Percentiles rank a stretch among this genome's conserved stretches.
Conservation (phyloP, 2,797 vertebrate species). For the Jordanella pulchra region DNA sequence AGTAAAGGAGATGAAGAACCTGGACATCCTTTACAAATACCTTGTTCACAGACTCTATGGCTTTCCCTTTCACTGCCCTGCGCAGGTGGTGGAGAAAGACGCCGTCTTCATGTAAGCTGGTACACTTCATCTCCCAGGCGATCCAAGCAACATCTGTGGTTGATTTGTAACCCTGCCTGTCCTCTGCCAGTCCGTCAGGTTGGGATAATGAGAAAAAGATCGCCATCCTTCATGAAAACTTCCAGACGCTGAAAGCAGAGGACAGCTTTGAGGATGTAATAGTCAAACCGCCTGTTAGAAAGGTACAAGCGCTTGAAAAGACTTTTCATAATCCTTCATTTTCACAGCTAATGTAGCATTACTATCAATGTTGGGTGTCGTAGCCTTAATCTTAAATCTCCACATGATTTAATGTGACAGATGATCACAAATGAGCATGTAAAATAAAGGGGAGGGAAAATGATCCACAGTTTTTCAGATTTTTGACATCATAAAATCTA, state of each 20-base stretch:
- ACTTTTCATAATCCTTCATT: not conserved
- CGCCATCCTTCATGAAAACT: slow-evolving; percentile 95
- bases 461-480: not conserved
- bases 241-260: slow-evolving; percentile 93
- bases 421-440: not conserved
- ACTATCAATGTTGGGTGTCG: too few species aligned
- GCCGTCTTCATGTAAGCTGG: slow-evolving; percentile 96
- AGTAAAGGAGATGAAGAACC: slow-evolving; percentile 98
- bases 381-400: not conserved
- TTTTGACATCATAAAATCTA: not conserved
- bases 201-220: slow-evolving; percentile 99
- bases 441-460: too few species aligned
- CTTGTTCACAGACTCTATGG: slow-evolving; percentile 97
- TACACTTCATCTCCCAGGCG: not conserved
- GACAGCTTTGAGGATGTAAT: slow-evolving; percentile 96
- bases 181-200: slow-evolving; percentile 88
- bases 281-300: slow-evolving; percentile 95
- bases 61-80: slow-evolving; percentile 92
- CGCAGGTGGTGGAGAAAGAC: slow-evolving; percentile 96
- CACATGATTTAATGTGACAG: not conserved
- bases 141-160: not conserved
- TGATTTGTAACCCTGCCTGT: slow-evolving; percentile 29
- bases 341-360: not conserved
- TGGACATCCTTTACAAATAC: slow-evolving; percentile 98
- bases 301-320: slow-evolving; percentile 77